Base-by-base conservation (phyloP, 1,140 invertebrate genomes). In the Microplitis mediator region DNA sequence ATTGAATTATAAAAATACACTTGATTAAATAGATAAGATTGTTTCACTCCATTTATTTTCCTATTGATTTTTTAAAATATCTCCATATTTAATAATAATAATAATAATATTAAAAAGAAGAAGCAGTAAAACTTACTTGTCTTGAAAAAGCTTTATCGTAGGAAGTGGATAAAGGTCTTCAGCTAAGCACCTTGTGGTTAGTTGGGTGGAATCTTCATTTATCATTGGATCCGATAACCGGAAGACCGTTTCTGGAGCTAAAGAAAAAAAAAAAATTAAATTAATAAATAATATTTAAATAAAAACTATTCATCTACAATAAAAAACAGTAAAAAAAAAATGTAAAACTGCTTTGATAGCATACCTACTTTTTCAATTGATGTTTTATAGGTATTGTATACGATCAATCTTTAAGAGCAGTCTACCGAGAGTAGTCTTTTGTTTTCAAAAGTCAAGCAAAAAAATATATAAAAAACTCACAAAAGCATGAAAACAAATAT, bases 131-230 rank as follows among this genome's bases (percentile, higher is more conserved):
- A 13, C 79, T 81, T 77, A 83, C 83, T 78, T 81, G 79, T 84
- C 78, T 61, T 69, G 75, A 69, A 45, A 76, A 78, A 84, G 77
- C 71, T 73, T 80, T 68, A 84, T 81, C 50, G 74, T 78, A 56
- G 83, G 83, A 51, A 56, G 69, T 32, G 83, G 83, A 78, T 76
- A 84, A 61, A 84, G 67, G 72, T 80, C 77, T 74, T 83, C 80
- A 11, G 81, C 83, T 16, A 78, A 71, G 73, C 83, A 83, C 70
- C 70, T 78, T 69, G 82, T 74, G 16, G 78, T 80, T 63, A 84
- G 75, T 65, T 68, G 68, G 73, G 79, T 82, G 14, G 79, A 50
- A 56, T 79, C 77, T 71, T 77, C 72, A 64, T 82, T 79, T 62
- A 78, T 74, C 23, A 71, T 74, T 54, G 79, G 79, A 68, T 80